phyloP scores from a whole-genome alignment of 2,113 vertebrate species.

The Nannospalax galili region DNA sequence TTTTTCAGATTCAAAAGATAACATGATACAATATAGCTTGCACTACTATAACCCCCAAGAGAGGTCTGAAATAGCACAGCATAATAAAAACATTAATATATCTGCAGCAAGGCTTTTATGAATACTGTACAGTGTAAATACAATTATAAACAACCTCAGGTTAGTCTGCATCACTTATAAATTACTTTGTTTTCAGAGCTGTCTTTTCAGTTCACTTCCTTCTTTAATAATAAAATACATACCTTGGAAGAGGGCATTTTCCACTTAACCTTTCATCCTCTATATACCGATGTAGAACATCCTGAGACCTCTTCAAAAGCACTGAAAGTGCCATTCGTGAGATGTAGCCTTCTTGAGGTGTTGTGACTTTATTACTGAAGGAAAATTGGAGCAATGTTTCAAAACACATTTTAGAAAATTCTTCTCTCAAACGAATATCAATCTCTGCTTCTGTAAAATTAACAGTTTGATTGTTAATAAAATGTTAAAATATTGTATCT shows the following conservation, averaged over 20 bases:
- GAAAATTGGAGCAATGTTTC: constrained; percentile 99
- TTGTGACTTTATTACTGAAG: constrained; percentile 98
- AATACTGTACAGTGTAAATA: neutral
- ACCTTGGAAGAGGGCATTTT: constrained; percentile 98
- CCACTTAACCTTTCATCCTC: constrained; percentile 97
- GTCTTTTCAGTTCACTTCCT: neutral
- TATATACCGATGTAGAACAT: constrained; percentile 95
- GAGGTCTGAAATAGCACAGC: neutral
- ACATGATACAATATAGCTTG: neutral
- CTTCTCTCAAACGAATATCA: constrained; percentile 97
- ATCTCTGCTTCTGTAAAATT: constrained; percentile 96
- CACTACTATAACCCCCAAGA: neutral
- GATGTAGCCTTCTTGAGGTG: constrained; percentile 98
- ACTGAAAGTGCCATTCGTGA: constrained; percentile 98
- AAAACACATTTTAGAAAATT: constrained; percentile 99
- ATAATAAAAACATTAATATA: constrained; percentile 37
- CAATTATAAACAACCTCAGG: constrained; percentile 36
- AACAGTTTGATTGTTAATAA: constrained; percentile 70
- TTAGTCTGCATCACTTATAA: constrained; percentile 17
- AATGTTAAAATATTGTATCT: constrained; percentile 3
- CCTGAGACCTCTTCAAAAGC: constrained; percentile 96
- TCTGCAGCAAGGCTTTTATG: neutral
- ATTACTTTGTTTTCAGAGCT: constrained; percentile 11
- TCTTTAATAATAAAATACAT: constrained; percentile 51
- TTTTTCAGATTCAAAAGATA: neutral